Evolutionary conservation across 2,113 vertebrate genomes (phyloP).

Genomic region (Ceyx cyanopectus): DNA sequence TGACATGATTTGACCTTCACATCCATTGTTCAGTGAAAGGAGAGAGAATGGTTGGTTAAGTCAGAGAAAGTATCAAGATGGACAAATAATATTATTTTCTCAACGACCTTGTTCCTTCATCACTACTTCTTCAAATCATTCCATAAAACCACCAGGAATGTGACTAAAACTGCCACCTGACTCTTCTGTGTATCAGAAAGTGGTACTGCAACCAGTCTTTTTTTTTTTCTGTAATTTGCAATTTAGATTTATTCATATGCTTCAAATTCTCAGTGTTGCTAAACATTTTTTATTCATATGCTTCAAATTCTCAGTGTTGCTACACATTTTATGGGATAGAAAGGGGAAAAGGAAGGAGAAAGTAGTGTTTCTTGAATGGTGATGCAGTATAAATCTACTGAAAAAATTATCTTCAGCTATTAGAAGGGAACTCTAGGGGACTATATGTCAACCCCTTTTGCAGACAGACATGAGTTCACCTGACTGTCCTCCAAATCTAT

Average conservation of each 20-base stretch:
- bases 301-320: not conserved
- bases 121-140: not conserved
- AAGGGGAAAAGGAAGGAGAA: not conserved
- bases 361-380: not conserved
- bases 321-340: not conserved
- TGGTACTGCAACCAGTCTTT: not conserved
- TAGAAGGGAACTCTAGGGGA: not conserved
- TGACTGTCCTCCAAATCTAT: constrained; percentile 8
- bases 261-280: not conserved
- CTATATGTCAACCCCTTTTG: not conserved
- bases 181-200: not conserved
- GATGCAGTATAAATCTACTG: not conserved
- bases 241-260: not conserved
- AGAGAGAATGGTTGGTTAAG: not conserved
- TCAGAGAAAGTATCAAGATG: not conserved
- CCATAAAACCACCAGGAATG: not conserved
- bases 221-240: not conserved
- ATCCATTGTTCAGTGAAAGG: not conserved
- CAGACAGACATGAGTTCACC: constrained; percentile 40
- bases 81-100: not conserved
- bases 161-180: not conserved
- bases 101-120: not conserved
- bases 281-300: not conserved
- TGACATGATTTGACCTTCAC: not conserved
- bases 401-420: not conserved